Evolutionary conservation across 2,888 invertebrate genomes (phyloP).

Genomic region (Eupithecia centaureata): DNA sequence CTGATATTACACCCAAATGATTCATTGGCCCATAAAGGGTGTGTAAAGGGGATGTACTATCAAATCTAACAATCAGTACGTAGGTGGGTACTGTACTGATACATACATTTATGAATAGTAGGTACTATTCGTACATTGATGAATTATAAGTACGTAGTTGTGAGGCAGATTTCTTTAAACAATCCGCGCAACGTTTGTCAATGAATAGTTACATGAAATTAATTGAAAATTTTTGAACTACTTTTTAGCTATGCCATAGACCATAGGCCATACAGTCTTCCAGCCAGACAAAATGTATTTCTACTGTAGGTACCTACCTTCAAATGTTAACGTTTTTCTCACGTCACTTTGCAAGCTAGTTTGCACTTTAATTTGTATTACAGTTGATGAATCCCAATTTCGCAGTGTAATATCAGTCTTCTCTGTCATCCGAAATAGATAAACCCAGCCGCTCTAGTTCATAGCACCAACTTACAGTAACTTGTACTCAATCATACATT

Average conservation of each 20-base stretch:
- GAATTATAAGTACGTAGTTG: background rate
- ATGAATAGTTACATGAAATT: background rate
- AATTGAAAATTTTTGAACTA: background rate
- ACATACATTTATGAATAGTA: too few relatives aligned
- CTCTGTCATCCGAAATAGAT: constrained; percentile 30
- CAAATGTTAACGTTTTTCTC: too few relatives aligned
- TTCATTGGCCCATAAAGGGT: background rate
- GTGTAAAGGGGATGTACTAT: background rate
- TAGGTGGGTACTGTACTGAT: too few relatives aligned
- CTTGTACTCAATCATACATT: constrained; percentile 26
- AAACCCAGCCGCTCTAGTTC: constrained; percentile 31
- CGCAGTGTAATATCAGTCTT: constrained; percentile 27
- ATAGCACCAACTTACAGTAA: constrained; percentile 44
- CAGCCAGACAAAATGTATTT: background rate
- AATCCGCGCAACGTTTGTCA: background rate
- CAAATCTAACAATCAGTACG: too few relatives aligned
- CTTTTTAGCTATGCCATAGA: too few relatives aligned
- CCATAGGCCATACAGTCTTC: background rate
- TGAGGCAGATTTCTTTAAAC: background rate
- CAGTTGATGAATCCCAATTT: background rate
- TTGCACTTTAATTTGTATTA: background rate
- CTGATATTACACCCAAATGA: constrained; percentile 24
- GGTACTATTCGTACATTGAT: background rate
- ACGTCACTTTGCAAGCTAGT: background rate
- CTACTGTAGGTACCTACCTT: background rate